Evolutionary conservation across 1,140 invertebrate genomes (phyloP).

Genomic region (Coelopa frigida): DNA sequence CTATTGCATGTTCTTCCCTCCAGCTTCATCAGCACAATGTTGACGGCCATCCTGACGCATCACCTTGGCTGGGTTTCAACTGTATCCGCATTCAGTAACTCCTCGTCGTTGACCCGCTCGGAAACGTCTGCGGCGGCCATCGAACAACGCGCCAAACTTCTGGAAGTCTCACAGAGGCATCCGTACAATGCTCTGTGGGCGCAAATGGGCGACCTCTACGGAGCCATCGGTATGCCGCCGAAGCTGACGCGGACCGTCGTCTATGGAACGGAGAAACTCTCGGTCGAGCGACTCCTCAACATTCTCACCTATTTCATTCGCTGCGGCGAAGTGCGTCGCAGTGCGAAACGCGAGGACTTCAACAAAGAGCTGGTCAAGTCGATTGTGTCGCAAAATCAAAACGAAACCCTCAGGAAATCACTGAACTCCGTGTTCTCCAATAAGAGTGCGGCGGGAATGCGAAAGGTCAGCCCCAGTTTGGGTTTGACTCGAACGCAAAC

Average conservation of each 20-base stretch:
- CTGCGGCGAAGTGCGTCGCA: slow-evolving; percentile 59
- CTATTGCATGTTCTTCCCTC: slow-evolving; percentile 21
- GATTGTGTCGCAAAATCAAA: slow-evolving; percentile 20
- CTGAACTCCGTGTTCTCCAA: not conserved
- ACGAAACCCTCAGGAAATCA: slow-evolving; percentile 19
- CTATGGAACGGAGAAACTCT: slow-evolving; percentile 60
- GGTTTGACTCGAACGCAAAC: slow-evolving; percentile 27
- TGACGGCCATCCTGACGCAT: slow-evolving; percentile 80
- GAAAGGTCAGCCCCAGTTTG: slow-evolving; percentile 4
- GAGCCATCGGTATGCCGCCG: slow-evolving; percentile 68
- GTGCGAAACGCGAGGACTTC: slow-evolving; percentile 39
- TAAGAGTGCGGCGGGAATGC: no score
- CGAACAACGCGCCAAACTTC: slow-evolving; percentile 35
- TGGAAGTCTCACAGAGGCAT: slow-evolving; percentile 41
- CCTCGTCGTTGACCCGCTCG: slow-evolving; percentile 15
- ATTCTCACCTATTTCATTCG: slow-evolving; percentile 79
- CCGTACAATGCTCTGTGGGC: slow-evolving; percentile 79
- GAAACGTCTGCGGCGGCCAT: slow-evolving; percentile 31
- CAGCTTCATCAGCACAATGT: slow-evolving; percentile 83
- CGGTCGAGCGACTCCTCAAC: slow-evolving; percentile 58
- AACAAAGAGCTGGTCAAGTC: slow-evolving; percentile 36
- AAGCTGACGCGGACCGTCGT: slow-evolving; percentile 72
- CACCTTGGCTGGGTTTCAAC: slow-evolving; percentile 87
- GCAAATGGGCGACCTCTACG: slow-evolving; percentile 76
- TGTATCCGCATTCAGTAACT: slow-evolving; percentile 47